Conservation (phyloP, 2,888 invertebrate species). For the Sicus ferrugineus region DNA sequence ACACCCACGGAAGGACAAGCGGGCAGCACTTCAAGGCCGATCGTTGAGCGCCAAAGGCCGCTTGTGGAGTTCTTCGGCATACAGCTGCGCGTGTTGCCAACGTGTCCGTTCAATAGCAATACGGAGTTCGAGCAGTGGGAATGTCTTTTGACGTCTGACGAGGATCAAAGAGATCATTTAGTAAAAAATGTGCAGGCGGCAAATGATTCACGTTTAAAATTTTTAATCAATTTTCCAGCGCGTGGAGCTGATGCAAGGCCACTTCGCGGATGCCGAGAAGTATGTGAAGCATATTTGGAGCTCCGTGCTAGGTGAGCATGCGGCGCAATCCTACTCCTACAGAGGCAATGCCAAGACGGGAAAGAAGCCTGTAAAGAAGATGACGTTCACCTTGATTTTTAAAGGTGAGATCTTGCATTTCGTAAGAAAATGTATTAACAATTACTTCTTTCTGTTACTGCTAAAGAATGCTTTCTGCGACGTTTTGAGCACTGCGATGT, state of each 20-base stretch:
- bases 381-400: conserved; percentile 37
- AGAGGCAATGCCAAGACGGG: conserved; percentile 32
- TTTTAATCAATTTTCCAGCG: conserved; percentile 23
- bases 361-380: conserved; percentile 34
- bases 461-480: conserved; percentile 34
- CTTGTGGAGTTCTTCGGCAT: conserved; percentile 20
- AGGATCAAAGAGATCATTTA: conserved; percentile 35
- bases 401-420: conserved; percentile 25
- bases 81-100: conserved; percentile 22
- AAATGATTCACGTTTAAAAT: neutral
- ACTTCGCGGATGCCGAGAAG: conserved; percentile 33
- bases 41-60: neutral
- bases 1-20: no score
- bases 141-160: conserved; percentile 24
- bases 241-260: conserved; percentile 33
- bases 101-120: conserved; percentile 21
- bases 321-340: conserved; percentile 31
- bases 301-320: conserved; percentile 31
- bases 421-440: neutral
- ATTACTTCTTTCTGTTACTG: neutral
- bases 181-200: no score
- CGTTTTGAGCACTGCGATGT: conserved; percentile 33
- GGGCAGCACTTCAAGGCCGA: neutral
- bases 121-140: conserved; percentile 37
- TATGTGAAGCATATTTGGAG: conserved; percentile 37